Percentiles rank a stretch among this genome's conserved stretches.
These are phyloP conservation scores for Ceratina japonica DNA, from an alignment of 1,140 invertebrate species.

Conservation along the genomic window DNA sequence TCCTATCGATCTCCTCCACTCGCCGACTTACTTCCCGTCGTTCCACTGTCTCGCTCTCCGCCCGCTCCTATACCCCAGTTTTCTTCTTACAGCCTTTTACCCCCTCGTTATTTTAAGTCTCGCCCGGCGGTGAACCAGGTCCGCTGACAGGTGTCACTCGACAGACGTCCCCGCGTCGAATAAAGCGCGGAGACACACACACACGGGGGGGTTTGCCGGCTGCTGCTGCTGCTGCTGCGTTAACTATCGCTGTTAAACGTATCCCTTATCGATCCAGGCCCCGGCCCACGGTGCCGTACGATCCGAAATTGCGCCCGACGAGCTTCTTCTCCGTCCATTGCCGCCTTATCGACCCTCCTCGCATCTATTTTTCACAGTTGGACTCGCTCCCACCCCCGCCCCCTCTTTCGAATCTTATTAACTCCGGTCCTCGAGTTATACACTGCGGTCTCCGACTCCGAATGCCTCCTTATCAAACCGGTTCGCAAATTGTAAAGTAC, in stretches of 20 bases:
- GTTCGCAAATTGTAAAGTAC: too few relatives aligned
- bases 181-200: too few relatives aligned
- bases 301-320: conserved; percentile 32
- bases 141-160: conserved; percentile 40
- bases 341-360: conserved; percentile 14
- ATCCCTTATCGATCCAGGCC: conserved; percentile 40
- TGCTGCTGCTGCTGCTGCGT: conserved; percentile 16
- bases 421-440: too few relatives aligned
- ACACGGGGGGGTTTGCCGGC: not conserved
- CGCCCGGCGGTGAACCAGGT: too few relatives aligned
- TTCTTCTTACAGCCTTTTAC: too few relatives aligned
- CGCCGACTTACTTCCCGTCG: too few relatives aligned
- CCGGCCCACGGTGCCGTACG: conserved; percentile 1
- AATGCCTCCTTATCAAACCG: too few relatives aligned
- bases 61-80: too few relatives aligned
- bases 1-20: too few relatives aligned
- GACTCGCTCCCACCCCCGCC: not conserved
- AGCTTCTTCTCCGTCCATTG: conserved; percentile 2
- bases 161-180: not conserved
- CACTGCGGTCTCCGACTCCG: too few relatives aligned
- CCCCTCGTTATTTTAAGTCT: too few relatives aligned
- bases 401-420: not conserved
- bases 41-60: too few relatives aligned
- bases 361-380: conserved; percentile 27
- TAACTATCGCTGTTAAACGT: conserved; percentile 21